These are phyloP conservation scores for Maniola hyperantus DNA, from an alignment of 2,888 invertebrate species.

Conservation along the genomic window DNA sequence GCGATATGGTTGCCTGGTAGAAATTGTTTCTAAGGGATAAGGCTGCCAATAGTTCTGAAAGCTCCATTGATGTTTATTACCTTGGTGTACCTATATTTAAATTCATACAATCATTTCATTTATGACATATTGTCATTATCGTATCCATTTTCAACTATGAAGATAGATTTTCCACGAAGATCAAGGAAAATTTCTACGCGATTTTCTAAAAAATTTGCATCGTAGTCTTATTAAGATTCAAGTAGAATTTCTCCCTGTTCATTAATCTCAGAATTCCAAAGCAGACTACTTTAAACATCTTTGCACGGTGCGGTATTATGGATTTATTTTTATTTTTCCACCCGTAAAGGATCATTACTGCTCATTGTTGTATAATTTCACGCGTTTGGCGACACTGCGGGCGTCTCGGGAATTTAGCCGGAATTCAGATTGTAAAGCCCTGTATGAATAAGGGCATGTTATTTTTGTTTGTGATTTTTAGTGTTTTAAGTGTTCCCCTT, in stretches of 20 bases:
- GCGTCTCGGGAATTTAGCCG: slow-evolving; percentile 71
- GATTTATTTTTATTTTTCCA: slow-evolving; percentile 72
- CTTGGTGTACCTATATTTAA: no score
- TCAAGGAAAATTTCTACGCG: not conserved
- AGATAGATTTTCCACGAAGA: slow-evolving; percentile 24
- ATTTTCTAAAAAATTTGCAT: not conserved
- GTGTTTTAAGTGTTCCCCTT: slow-evolving; percentile 47
- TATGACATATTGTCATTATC: no score
- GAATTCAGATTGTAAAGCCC: slow-evolving; percentile 57
- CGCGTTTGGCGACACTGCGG: slow-evolving; percentile 78
- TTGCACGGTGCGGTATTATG: slow-evolving; percentile 53
- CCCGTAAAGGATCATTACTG: slow-evolving; percentile 76
- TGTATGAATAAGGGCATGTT: slow-evolving; percentile 53
- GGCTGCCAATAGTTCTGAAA: no score
- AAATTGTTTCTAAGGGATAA: no score
- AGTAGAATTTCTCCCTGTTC: not conserved
- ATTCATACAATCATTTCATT: no score
- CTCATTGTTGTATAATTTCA: slow-evolving; percentile 78
- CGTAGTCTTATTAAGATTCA: not conserved
- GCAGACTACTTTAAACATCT: slow-evolving; percentile 39
- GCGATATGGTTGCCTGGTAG: no score
- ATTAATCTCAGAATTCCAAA: slow-evolving; percentile 47
- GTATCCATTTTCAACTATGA: no score
- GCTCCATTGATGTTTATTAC: no score
- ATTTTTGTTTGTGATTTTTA: slow-evolving; percentile 49